phyloP scores from a whole-genome alignment of 2,888 invertebrate species.

The Candidula unifasciata region DNA sequence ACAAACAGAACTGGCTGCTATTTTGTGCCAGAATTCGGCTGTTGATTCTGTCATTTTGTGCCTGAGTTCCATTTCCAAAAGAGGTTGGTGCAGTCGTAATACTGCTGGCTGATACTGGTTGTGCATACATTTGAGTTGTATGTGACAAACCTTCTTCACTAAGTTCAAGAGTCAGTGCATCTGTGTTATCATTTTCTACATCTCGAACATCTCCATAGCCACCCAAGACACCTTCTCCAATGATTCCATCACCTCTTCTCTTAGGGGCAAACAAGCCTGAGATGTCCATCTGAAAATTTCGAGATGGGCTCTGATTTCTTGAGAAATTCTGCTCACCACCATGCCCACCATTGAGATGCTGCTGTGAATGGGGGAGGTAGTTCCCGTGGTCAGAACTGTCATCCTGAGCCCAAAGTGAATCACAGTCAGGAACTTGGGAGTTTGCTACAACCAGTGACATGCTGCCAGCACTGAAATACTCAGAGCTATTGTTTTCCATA shows the following conservation, averaged over 20 bases:
- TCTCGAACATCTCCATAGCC: conserved; percentile 40
- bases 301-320: conserved; percentile 35
- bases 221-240: conserved; percentile 33
- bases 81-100: neutral
- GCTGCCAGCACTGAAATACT: conserved; percentile 41
- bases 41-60: conserved; percentile 2
- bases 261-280: conserved; percentile 11
- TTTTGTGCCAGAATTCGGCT: neutral
- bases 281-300: conserved; percentile 42
- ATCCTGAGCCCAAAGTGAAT: conserved; percentile 43
- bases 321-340: conserved; percentile 2
- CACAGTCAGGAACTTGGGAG: conserved; percentile 42
- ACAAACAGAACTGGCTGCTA: conserved; percentile 12
- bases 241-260: conserved; percentile 4
- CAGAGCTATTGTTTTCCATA: conserved; percentile 34
- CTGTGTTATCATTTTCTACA: conserved; percentile 40
- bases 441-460: conserved; percentile 25
- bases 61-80: neutral
- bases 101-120: conserved; percentile 37
- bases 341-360: neutral
- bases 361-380: conserved; percentile 43
- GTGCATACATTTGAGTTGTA: conserved; percentile 47
- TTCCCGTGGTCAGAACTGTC: conserved; percentile 42
- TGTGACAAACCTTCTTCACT: conserved; percentile 48
- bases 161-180: conserved; percentile 41